phyloP scores from a whole-genome alignment of 2,888 invertebrate species.

The Tiliacea aurago region DNA sequence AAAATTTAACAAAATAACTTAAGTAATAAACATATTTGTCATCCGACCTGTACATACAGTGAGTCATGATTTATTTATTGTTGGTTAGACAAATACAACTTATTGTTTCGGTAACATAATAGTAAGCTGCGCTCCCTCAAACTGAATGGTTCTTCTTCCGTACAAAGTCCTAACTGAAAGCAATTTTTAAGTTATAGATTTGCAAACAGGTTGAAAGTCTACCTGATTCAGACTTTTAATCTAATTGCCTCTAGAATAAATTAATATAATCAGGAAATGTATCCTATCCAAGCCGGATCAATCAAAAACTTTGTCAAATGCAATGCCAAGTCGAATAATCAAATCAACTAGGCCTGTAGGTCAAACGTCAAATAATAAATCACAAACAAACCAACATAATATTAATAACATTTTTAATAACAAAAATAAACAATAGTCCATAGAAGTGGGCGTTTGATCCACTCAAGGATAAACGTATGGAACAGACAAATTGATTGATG shows the following conservation, averaged over 20 bases:
- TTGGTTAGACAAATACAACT: too few species aligned
- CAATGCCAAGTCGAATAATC: background rate
- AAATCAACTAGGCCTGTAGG: constrained; percentile 36
- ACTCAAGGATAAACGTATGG: constrained; percentile 53
- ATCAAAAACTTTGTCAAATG: background rate
- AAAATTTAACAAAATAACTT: too few species aligned
- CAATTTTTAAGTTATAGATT: background rate
- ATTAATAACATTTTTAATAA: constrained; percentile 61
- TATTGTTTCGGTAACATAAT: too few species aligned
- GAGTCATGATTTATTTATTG: too few species aligned
- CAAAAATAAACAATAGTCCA: constrained; percentile 56
- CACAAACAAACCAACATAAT: constrained; percentile 41
- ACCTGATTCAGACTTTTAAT: background rate
- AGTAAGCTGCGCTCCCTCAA: too few species aligned
- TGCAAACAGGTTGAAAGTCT: background rate
- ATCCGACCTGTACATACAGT: too few species aligned
- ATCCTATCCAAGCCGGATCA: background rate
- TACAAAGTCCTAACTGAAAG: too few species aligned
- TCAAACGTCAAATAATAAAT: constrained; percentile 41
- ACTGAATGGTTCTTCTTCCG: too few species aligned
- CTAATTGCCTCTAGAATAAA: too few species aligned
- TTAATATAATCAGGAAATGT: background rate
- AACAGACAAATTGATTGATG: constrained; percentile 81
- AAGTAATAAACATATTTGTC: too few species aligned
- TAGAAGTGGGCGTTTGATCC: constrained; percentile 59